phyloP scores from a whole-genome alignment of 2,797 vertebrate genomes.

The Bradypodion ventrale region DNA sequence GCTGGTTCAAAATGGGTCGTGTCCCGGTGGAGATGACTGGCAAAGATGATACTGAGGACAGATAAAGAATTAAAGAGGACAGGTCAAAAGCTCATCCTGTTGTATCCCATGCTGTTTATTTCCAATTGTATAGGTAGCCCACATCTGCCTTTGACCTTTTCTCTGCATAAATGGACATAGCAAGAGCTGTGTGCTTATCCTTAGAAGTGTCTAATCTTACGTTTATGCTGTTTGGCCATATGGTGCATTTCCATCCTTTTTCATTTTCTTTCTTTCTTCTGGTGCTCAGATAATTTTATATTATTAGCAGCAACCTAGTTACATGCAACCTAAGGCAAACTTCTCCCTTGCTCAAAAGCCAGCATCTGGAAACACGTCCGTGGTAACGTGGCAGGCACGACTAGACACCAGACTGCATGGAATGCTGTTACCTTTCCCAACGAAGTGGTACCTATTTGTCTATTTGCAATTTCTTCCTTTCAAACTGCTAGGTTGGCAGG shows the following conservation, averaged over 20 bases:
- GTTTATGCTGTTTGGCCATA: background rate
- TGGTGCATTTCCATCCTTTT: background rate
- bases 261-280: background rate
- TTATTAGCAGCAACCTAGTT: conserved; percentile 35
- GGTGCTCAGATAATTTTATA: background rate
- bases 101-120: rapidly evolving
- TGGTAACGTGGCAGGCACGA: too few species aligned
- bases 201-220: background rate
- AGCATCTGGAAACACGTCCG: too few species aligned
- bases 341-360: too few species aligned
- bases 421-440: too few species aligned
- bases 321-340: background rate
- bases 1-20: background rate
- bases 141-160: background rate
- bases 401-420: too few species aligned
- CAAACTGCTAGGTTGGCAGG: too few species aligned
- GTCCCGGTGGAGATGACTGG: too few species aligned
- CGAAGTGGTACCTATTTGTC: too few species aligned
- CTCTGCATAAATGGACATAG: rapidly evolving
- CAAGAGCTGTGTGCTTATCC: background rate
- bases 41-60: rapidly evolving
- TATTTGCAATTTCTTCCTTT: too few species aligned
- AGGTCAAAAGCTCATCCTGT: rapidly evolving
- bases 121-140: background rate
- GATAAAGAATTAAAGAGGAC: background rate